Evolutionary conservation across 2,888 invertebrate species (phyloP).

Genomic region (Eumacrocentrus americanus): DNA sequence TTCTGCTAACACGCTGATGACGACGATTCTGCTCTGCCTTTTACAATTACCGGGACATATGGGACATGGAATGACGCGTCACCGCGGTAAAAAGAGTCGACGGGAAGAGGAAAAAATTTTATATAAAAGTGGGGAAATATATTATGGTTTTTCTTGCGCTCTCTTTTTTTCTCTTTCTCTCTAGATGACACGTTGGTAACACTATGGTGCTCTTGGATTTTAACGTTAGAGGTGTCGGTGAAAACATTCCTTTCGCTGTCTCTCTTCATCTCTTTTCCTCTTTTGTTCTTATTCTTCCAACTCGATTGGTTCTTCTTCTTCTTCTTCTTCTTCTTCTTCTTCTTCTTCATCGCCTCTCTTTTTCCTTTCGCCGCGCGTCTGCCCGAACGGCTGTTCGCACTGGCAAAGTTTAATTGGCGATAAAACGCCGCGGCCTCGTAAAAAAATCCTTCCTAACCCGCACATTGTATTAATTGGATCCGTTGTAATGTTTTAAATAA

Average conservation of each 20-base stretch:
- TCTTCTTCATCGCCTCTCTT: conserved; percentile 20
- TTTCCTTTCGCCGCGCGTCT: conserved; percentile 6
- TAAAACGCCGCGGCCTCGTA: conserved; percentile 57
- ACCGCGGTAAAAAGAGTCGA: not conserved
- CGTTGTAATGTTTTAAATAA: conserved; percentile 21
- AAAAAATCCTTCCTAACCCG: conserved; percentile 52
- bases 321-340: conserved; percentile 33
- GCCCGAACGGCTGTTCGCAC: conserved; percentile 28
- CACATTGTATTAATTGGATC: conserved; percentile 59
- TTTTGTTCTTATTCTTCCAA: no score
- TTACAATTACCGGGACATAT: conserved; percentile 33
- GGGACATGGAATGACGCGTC: conserved; percentile 17
- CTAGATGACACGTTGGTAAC: not conserved
- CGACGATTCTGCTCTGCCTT: conserved; percentile 12
- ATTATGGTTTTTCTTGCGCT: not conserved
- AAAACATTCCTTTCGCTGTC: conserved; percentile 23
- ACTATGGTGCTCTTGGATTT: not conserved
- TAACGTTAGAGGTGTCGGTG: conserved; percentile 9
- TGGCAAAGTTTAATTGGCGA: conserved; percentile 56
- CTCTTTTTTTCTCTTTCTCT: not conserved
- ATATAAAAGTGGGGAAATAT: not conserved
- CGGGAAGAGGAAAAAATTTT: not conserved
- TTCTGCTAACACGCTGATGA: conserved; percentile 12
- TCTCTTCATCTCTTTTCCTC: conserved; percentile 6
- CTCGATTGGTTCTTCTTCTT: no score